Base-by-base conservation (phyloP, 2,797 vertebrate genomes). In the Gambelia wislizenii region DNA sequence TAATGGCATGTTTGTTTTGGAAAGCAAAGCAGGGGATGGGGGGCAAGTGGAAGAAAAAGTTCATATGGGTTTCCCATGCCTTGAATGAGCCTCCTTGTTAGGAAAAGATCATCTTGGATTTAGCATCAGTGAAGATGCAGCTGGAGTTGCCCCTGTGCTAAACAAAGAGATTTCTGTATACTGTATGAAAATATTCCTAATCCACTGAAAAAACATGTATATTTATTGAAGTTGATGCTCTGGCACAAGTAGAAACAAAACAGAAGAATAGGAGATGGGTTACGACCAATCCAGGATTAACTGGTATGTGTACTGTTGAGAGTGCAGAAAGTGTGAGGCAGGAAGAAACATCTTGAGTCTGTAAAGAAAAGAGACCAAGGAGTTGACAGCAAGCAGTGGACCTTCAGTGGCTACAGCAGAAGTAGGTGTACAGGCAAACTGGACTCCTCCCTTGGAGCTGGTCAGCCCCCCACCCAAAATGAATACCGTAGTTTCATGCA, bases 1-100 rank as follows among this genome's bases (percentile, higher is more conserved):
- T 70, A 84, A 82, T 70, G n/a, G 87, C 69, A 36, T 84, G 27
- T 83, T 91, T 91, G 54, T 47, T 80, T 79, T 85, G 64, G 64
- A 80, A 87, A 70, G 85, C 36, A 59, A 27, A 85, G 36, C 61
- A 69, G 25, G 8, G 4, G 44, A 20, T 67, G 20, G 36, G 33
- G 22, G 33, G 75, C 18, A 54, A 36, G n/a, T 52, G 49, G n/a
- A 44, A 79, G 9, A 79, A 30, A 20, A n/a, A 70, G 75, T 69
- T 79, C 83, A 54, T 4, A 44, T 54, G 69, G 30, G 0, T 16
- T 42, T 22, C 30, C 92, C 72, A 77, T 49, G 18, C 8, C 30
- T 61, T 27, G 75, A n/a, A 20, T 87, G 52, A 80, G 61, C 36
- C 8, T 27, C 74, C 74, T 72, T 9, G 0, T 54, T 9, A 78